Evolutionary conservation across 2,797 vertebrate species (phyloP).

Genomic region (Decapterus maruadsi): DNA sequence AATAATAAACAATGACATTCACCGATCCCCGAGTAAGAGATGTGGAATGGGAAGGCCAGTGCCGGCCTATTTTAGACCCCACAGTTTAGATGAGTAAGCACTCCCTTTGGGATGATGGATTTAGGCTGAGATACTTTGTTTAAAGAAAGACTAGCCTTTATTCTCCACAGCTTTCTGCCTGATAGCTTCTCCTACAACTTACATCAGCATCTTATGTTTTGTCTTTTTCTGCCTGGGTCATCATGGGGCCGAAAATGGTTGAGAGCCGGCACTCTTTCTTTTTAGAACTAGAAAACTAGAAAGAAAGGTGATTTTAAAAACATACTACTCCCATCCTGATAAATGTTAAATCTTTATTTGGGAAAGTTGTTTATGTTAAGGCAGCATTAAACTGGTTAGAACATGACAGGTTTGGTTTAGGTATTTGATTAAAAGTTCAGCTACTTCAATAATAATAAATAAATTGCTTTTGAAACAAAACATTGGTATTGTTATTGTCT

Average conservation of each 20-base stretch:
- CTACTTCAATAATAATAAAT: background rate
- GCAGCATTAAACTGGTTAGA: background rate
- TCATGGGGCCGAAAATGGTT: slow-evolving; percentile 11
- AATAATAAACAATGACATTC: slow-evolving; percentile 85
- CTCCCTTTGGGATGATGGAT: slow-evolving; percentile 67
- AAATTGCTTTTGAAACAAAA: background rate
- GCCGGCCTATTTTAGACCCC: slow-evolving; percentile 74
- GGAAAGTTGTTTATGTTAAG: background rate
- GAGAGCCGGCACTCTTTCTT: slow-evolving; percentile 17
- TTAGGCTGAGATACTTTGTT: slow-evolving; percentile 50
- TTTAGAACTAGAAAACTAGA: background rate
- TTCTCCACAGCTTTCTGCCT: slow-evolving; percentile 37
- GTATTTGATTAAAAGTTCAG: background rate
- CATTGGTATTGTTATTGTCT: background rate
- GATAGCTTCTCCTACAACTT: slow-evolving; percentile 1
- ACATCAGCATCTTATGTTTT: slow-evolving; percentile 12
- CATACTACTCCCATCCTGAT: background rate
- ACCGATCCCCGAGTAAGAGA: slow-evolving; percentile 66
- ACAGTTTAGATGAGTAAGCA: slow-evolving; percentile 75
- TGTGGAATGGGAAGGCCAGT: slow-evolving; percentile 70
- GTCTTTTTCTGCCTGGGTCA: slow-evolving; percentile 18
- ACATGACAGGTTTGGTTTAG: background rate
- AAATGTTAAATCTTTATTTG: background rate
- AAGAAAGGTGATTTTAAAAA: background rate
- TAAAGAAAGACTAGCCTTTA: slow-evolving; percentile 60